phyloP scores from a whole-genome alignment of 2,888 invertebrate species.

The Nephrotoma guestfalica region DNA sequence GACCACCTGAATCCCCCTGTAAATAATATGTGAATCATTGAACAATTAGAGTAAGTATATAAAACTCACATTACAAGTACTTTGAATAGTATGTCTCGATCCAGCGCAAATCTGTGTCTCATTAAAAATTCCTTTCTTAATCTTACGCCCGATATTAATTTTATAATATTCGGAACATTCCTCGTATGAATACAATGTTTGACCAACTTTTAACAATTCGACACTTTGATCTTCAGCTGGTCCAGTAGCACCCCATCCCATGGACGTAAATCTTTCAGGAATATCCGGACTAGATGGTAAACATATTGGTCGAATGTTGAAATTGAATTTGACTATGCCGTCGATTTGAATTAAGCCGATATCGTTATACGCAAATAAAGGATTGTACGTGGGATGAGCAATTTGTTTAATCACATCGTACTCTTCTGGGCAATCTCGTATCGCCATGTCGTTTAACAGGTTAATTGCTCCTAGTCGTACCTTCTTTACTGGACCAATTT shows the following conservation, averaged over 20 bases:
- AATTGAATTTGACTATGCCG: not conserved
- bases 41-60: not conserved
- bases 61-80: not conserved
- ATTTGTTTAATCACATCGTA: not conserved
- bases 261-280: not conserved
- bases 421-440: not conserved
- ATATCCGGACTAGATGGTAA: not conserved
- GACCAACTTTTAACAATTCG: not conserved
- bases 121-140: not conserved
- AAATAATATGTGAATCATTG: not conserved
- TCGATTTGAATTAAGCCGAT: not conserved
- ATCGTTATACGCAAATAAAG: not conserved
- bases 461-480: not conserved
- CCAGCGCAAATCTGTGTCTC: too few species aligned
- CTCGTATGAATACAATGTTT: not conserved
- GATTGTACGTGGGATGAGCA: not conserved
- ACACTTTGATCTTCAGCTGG: not conserved
- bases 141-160: not conserved
- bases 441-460: not conserved
- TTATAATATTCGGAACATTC: not conserved
- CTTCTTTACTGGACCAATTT: not conserved
- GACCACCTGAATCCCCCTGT: constrained; percentile 52
- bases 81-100: not conserved
- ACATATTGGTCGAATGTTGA: not conserved
- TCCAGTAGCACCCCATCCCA: not conserved